These are phyloP conservation scores for Prunella himalayana DNA, from an alignment of 2,113 vertebrate species.

Conservation along the genomic window DNA sequence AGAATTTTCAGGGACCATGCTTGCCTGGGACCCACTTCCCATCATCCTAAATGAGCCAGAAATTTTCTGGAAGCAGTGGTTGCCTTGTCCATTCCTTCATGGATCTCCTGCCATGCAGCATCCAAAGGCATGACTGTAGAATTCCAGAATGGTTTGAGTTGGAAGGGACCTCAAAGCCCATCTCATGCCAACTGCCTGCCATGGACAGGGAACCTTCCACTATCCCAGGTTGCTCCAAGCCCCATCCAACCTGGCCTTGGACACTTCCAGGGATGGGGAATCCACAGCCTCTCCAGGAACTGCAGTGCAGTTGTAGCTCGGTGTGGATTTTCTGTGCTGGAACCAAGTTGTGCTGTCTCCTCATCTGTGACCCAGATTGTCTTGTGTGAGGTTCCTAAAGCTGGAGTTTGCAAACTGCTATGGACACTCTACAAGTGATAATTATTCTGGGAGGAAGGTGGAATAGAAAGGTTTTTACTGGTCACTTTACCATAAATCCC, in stretches of 20 bases:
- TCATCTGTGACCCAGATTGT: background rate
- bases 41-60: background rate
- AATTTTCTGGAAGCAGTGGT: background rate
- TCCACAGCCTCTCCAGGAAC: accelerated
- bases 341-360: background rate
- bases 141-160: background rate
- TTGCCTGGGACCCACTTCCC: background rate
- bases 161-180: background rate
- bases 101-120: background rate
- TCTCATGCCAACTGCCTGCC: background rate
- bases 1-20: background rate
- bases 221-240: background rate
- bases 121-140: background rate
- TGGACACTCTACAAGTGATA: accelerated
- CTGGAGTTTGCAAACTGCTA: background rate
- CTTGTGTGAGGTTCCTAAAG: background rate
- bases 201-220: background rate
- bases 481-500: background rate
- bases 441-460: background rate
- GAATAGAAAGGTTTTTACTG: background rate
- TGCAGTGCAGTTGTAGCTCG: background rate
- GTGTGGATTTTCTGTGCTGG: background rate
- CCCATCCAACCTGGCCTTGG: accelerated
- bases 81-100: background rate
- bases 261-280: background rate